Evolutionary conservation across 2,797 vertebrate genomes (phyloP).

Genomic region (Tamandua tetradactyla): DNA sequence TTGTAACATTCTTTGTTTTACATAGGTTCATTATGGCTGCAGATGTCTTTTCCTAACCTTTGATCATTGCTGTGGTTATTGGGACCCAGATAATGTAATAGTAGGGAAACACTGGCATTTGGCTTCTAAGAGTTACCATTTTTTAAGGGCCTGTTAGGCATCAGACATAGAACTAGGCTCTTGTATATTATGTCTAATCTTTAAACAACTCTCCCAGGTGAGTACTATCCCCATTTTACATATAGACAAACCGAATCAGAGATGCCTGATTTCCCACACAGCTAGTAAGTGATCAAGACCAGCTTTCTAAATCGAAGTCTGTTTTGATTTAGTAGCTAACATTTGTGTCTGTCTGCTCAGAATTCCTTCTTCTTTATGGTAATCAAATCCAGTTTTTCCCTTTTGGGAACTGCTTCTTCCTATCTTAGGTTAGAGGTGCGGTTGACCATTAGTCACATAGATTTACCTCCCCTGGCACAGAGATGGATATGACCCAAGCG

Average conservation of each 20-base stretch:
- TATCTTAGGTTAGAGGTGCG: background rate
- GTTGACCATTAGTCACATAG: background rate
- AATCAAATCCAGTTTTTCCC: conserved; percentile 1
- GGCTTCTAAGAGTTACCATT: conserved; percentile 38
- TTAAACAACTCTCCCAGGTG: conserved; percentile 13
- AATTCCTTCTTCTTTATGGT: conserved; percentile 4
- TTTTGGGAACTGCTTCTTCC: background rate
- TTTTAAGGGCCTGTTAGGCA: background rate
- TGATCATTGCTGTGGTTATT: conserved; percentile 15
- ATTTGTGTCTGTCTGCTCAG: background rate
- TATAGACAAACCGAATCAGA: conserved; percentile 7
- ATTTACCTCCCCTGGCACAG: background rate
- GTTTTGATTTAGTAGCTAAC: conserved; percentile 28
- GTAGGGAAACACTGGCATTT: conserved; percentile 38
- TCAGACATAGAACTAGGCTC: background rate
- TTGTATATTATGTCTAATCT: conserved; percentile 43
- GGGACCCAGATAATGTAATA: conserved; percentile 26
- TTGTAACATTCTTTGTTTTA: conserved; percentile 45
- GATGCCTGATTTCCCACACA: background rate
- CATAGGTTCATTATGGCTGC: conserved; percentile 6
- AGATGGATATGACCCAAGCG: background rate
- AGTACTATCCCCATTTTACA: background rate
- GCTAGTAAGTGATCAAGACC: conserved; percentile 47
- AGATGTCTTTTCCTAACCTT: conserved; percentile 48
- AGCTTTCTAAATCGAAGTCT: conserved; percentile 25